phyloP scores from a whole-genome alignment of 1,140 invertebrate species.

The Drosophila ohnishii region DNA sequence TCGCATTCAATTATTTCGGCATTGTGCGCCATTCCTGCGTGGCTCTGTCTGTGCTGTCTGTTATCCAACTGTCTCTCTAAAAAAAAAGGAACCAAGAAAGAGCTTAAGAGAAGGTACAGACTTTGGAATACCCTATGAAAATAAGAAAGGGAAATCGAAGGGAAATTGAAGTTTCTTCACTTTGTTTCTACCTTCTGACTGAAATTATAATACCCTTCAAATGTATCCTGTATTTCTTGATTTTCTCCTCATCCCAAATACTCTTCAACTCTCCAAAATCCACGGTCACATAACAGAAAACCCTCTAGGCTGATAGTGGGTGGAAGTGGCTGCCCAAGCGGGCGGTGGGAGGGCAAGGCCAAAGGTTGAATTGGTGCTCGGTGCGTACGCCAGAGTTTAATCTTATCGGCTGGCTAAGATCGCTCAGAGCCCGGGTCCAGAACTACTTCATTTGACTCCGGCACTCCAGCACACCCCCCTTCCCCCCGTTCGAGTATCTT shows the following conservation, averaged over 20 bases:
- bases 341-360: slow-evolving; percentile 6
- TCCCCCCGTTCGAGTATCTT: neutral
- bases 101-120: neutral
- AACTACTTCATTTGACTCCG: slow-evolving; percentile 78
- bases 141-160: too few relatives aligned
- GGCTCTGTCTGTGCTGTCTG: slow-evolving; percentile 35
- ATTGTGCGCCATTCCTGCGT: slow-evolving; percentile 60
- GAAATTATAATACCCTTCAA: neutral
- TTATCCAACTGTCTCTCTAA: slow-evolving; percentile 27
- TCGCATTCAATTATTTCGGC: slow-evolving; percentile 81
- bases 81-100: neutral
- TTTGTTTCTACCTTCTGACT: too few relatives aligned
- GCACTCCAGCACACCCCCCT: neutral
- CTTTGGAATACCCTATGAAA: neutral
- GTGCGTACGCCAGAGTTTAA: slow-evolving; percentile 74
- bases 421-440: slow-evolving; percentile 56
- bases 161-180: too few relatives aligned
- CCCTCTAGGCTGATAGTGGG: slow-evolving; percentile 39
- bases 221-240: too few relatives aligned
- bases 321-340: slow-evolving; percentile 19
- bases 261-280: neutral
- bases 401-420: slow-evolving; percentile 75
- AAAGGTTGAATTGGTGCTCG: slow-evolving; percentile 50
- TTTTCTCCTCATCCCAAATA: too few relatives aligned
- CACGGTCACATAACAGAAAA: slow-evolving; percentile 24